A percentile compares a stretch with the other conserved stretches of the same genome.
phyloP scores from a whole-genome alignment of 2,113 vertebrate genomes.

The Dromas ardeola region DNA sequence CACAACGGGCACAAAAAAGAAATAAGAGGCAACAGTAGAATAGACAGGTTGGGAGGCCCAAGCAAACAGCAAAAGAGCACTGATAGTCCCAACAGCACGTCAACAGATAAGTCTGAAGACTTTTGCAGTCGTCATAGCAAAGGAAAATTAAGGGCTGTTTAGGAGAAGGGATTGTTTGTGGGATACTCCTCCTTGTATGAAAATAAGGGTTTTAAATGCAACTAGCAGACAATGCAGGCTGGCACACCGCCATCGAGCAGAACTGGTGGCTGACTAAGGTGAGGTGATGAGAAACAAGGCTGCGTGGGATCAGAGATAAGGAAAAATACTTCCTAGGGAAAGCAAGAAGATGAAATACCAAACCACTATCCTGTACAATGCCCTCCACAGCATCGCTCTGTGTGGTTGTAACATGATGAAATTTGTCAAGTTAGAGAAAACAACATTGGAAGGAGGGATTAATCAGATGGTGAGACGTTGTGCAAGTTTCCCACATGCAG shows the following conservation, averaged over 20 bases:
- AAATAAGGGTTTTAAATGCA: neutral
- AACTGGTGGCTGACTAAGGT: neutral
- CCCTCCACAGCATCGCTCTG: neutral
- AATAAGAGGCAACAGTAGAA: neutral
- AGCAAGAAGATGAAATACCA: neutral
- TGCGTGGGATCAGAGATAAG: accelerated
- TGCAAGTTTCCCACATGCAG: neutral
- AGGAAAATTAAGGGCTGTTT: neutral
- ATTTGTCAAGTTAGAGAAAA: neutral
- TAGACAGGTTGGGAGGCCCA: neutral
- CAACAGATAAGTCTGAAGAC: neutral
- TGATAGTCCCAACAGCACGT: accelerated
- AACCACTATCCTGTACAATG: neutral
- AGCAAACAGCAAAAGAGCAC: neutral
- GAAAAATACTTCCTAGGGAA: neutral
- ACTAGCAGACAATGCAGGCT: neutral
- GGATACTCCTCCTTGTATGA: neutral
- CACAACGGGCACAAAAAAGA: neutral
- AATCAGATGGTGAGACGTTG: neutral
- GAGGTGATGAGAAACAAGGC: neutral
- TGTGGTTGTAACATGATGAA: neutral
- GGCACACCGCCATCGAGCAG: neutral
- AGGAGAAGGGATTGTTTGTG: neutral
- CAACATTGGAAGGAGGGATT: neutral
- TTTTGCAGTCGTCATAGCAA: neutral